These are phyloP conservation scores for Trichonephila clavata DNA, from an alignment of 1,140 invertebrate species.

Conservation along the genomic window DNA sequence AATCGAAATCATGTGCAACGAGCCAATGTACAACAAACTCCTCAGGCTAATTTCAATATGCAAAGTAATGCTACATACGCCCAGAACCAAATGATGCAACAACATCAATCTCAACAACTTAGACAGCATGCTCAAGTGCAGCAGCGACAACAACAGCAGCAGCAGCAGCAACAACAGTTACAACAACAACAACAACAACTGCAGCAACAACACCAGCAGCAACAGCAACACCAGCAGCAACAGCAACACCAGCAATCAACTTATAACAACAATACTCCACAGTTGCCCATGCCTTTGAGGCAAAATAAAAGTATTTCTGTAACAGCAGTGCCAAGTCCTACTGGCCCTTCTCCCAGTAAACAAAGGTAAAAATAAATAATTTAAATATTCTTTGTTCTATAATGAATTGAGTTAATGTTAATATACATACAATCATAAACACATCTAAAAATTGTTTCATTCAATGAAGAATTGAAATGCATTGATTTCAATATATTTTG, in stretches of 20 bases:
- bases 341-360: constrained; percentile 59
- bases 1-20: constrained; percentile 19
- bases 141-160: constrained; percentile 78
- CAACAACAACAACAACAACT: not conserved
- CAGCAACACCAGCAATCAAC: constrained; percentile 77
- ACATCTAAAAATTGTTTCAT: too few relatives aligned
- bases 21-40: constrained; percentile 17
- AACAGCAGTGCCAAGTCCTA: constrained; percentile 46
- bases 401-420: not conserved
- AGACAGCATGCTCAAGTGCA: constrained; percentile 79
- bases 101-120: constrained; percentile 1
- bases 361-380: constrained; percentile 48
- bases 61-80: not conserved
- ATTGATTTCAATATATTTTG: too few relatives aligned
- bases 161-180: constrained; percentile 79
- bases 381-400: not conserved
- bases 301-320: constrained; percentile 68
- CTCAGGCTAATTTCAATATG: not conserved
- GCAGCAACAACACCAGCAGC: constrained; percentile 77
- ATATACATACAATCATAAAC: not conserved
- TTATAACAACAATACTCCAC: constrained; percentile 28
- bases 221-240: constrained; percentile 78
- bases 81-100: constrained; percentile 17
- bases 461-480: too few relatives aligned
- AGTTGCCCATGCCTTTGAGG: constrained; percentile 56